Base-by-base conservation (phyloP, 2,797 vertebrate species). In the Nannoperca obscura region DNA sequence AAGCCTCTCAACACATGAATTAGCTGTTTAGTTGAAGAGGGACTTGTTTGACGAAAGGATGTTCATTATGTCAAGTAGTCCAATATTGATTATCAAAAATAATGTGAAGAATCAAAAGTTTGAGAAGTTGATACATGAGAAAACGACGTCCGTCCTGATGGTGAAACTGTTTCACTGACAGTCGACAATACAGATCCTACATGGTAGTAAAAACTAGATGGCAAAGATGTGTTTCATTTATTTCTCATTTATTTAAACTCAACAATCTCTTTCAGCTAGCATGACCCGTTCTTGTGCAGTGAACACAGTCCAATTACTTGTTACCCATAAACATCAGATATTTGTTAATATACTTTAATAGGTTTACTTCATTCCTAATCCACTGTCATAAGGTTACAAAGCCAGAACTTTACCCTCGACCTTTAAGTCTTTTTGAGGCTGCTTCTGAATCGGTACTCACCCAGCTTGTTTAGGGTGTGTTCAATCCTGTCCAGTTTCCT, bases 401-500 rank as follows among this genome's bases (percentile, higher is more conserved):
- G 32, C 4, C 7, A 62, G 15, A 63, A 24, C 5, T 34, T 13
- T 9, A 44, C 17, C 30, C 24, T 7, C 0, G 6, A 19, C 34
- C 4, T 50, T 7, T 0, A 27, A 6, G 42, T 24, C 0, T 44
- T 53, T 42, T 9, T 4, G 12, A 32, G 4, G 9, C 2, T 58
- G 17, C 9, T n/a, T 30, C 3, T 19, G 36, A 24, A 57, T 20
- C 24, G 5, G 7, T 42, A 68, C 85, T 89, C 73, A 90, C 83
- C 40, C 40, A 89, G 50, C 34, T 60, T 78, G 44, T 64, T 34
- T 1, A 88, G 20, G 3, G 17, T 71, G 14, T 64, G 6, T 58
- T 89, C 80, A 44, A 89, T 85, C 17, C 32, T 34, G 52, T 85
- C 80, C 58, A 88, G 77, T 62, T 79, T 83, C 24, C 7, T 60